phyloP scores from a whole-genome alignment of 35 echinoderm and acorn worm genomes.

The Holothuria glaberrima region DNA sequence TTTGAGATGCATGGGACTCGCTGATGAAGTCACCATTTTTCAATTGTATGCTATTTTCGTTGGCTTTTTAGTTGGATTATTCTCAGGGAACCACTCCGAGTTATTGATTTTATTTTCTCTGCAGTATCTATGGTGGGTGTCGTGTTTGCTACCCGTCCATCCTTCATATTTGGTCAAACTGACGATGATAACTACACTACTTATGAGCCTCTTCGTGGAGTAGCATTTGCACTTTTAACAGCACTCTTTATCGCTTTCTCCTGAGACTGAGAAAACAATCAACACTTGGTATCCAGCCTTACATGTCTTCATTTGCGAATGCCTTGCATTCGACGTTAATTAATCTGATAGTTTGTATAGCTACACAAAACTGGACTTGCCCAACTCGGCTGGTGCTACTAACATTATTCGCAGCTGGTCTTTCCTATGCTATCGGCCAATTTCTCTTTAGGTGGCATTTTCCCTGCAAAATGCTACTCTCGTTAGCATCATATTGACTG shows the following conservation, averaged over 20 bases:
- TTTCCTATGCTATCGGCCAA: background rate
- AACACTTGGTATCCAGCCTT: background rate
- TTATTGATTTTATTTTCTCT: background rate
- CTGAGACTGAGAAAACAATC: background rate
- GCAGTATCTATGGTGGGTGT: background rate
- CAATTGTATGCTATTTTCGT: background rate
- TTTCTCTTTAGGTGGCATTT: background rate
- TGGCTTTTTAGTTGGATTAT: background rate
- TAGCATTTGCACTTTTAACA: background rate
- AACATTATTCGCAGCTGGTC: background rate
- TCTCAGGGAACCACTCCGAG: background rate
- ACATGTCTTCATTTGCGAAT: background rate
- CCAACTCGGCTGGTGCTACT: no score
- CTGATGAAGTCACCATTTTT: background rate
- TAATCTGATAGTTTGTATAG: no score
- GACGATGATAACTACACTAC: no score
- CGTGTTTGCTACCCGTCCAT: background rate
- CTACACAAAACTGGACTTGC: no score
- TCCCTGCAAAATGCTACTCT: background rate
- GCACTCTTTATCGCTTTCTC: background rate
- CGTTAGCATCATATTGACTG: background rate
- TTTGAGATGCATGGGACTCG: background rate
- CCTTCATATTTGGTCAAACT: background rate
- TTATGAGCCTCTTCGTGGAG: background rate
- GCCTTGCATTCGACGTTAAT: no score